Percentiles rank a stretch among this genome's conserved stretches.
Evolutionary conservation across 2,113 vertebrate genomes (phyloP).

Genomic region (Hemibagrus wyckioides): DNA sequence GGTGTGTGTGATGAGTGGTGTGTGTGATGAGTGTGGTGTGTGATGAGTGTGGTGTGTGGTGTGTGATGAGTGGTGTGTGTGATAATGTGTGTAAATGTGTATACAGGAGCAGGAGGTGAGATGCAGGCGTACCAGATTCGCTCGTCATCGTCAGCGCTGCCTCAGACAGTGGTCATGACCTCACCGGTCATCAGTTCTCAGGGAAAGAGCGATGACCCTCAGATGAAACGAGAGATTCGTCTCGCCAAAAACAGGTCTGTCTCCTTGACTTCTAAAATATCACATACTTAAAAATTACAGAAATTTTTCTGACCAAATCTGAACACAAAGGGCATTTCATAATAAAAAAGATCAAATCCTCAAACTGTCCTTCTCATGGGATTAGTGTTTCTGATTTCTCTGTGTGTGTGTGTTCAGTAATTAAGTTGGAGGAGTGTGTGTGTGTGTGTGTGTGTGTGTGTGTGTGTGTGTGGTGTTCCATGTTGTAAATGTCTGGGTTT

Average conservation of each 20-base stretch:
- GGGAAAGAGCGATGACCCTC: slow-evolving; percentile 78
- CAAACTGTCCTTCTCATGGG: no score
- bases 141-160: slow-evolving; percentile 89
- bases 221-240: slow-evolving; percentile 95
- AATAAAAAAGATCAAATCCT: no score
- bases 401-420: background rate
- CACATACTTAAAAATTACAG: no score
- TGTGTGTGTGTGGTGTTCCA: background rate
- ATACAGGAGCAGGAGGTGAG: slow-evolving; percentile 89
- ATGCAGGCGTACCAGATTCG: slow-evolving; percentile 99
- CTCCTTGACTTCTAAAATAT: background rate
- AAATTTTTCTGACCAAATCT: no score
- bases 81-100: no score
- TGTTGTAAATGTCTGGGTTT: no score
- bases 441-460: background rate
- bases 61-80: background rate
- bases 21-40: background rate
- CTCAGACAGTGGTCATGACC: slow-evolving; percentile 63
- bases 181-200: slow-evolving; percentile 52
- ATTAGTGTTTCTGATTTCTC: background rate
- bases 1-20: background rate
- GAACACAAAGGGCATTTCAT: no score
- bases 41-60: background rate
- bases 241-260: slow-evolving; percentile 97
- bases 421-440: no score